Conservation (phyloP, 2,888 invertebrate species). For the Limnephilus auricula region DNA sequence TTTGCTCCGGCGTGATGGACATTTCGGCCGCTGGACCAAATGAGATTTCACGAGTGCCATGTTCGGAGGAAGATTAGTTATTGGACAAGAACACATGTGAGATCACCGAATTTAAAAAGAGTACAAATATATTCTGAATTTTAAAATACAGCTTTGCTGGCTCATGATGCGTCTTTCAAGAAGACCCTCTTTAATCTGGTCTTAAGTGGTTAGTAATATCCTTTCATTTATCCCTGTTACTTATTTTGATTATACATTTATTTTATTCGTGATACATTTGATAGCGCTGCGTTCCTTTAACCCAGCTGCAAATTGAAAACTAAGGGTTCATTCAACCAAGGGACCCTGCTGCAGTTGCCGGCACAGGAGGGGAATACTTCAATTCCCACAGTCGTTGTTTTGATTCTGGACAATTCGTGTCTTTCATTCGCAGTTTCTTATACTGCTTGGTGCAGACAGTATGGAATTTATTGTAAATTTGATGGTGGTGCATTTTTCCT, state of each 20-base stretch:
- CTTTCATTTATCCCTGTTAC: background rate
- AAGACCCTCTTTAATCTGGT: background rate
- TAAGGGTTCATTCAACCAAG: background rate
- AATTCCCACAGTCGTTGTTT: background rate
- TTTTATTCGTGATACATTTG: background rate
- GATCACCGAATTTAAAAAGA: conserved; percentile 5
- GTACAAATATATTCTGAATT: background rate
- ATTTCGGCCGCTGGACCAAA: background rate
- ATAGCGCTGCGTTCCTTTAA: background rate
- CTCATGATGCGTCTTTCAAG: background rate
- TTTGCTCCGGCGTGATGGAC: conserved; percentile 4
- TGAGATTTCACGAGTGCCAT: background rate
- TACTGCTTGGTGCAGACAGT: background rate
- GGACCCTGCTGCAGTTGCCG: background rate
- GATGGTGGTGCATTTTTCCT: background rate
- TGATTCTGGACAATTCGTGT: background rate
- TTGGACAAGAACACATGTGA: conserved; percentile 15
- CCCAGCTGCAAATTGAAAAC: background rate
- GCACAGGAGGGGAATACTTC: background rate
- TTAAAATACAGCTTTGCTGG: background rate
- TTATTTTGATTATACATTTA: background rate
- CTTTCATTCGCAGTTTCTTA: background rate
- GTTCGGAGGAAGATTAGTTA: background rate
- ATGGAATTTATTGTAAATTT: background rate
- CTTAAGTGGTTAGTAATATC: background rate